Evolutionary conservation across 2,888 invertebrate species (phyloP).

Genomic region (Sminthurinus aureus): DNA sequence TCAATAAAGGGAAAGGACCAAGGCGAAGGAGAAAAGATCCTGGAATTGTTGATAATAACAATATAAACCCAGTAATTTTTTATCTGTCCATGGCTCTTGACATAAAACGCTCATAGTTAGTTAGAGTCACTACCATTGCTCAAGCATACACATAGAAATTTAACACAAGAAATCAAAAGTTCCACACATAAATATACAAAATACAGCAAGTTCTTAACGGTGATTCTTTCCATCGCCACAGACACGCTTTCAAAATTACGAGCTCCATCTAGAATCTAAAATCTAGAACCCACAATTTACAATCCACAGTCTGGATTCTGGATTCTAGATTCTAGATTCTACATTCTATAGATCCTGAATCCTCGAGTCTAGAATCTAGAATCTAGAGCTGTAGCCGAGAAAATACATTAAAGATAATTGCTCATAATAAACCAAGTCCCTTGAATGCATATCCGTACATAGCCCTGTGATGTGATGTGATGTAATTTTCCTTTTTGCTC

Average conservation of each 20-base stretch:
- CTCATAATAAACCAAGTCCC: not conserved
- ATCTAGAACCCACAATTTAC: not conserved
- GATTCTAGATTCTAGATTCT: too few relatives aligned
- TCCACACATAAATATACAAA: too few relatives aligned
- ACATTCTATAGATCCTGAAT: too few relatives aligned
- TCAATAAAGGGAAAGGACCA: not conserved
- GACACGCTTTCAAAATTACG: too few relatives aligned
- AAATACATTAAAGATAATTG: not conserved
- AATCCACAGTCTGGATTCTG: too few relatives aligned
- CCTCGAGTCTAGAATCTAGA: too few relatives aligned
- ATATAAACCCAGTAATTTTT: slow-evolving; percentile 28
- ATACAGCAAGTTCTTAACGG: too few relatives aligned
- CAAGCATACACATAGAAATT: too few relatives aligned
- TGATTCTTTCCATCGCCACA: too few relatives aligned
- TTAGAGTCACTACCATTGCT: not conserved
- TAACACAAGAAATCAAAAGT: too few relatives aligned
- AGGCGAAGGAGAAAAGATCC: not conserved
- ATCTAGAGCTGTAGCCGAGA: not conserved
- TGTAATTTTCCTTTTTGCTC: too few relatives aligned
- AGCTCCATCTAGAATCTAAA: not conserved
- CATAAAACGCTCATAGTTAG: not conserved
- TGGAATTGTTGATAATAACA: slow-evolving; percentile 20
- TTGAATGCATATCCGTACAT: not conserved
- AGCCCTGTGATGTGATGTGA: too few relatives aligned
- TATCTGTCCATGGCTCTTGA: slow-evolving; percentile 17